Evolutionary conservation across 2,113 vertebrate genomes (phyloP).

Genomic region (Poicephalus gulielmi): DNA sequence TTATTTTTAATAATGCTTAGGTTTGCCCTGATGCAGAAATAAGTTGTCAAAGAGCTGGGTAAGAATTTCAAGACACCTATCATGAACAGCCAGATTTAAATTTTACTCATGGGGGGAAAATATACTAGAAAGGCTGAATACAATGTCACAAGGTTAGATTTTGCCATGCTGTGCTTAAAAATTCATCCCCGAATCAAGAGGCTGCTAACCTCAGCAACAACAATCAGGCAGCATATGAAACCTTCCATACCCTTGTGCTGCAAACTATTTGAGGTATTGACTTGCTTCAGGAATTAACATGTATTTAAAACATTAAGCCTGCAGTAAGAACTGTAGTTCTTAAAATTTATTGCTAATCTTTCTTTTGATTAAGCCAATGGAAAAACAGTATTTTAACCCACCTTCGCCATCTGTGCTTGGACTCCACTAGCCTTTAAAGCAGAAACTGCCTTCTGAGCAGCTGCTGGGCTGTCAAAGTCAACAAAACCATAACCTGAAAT

Average conservation of each 20-base stretch:
- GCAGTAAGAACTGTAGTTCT: not conserved
- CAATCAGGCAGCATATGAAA: not conserved
- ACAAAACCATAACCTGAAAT: conserved; percentile 96
- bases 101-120: not conserved
- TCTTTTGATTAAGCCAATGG: not conserved
- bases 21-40: not conserved
- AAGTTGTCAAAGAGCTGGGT: not conserved
- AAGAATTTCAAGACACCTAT: not conserved
- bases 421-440: conserved; percentile 93
- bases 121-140: not conserved
- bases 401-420: conserved; percentile 99
- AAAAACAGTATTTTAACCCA: conserved; percentile 64
- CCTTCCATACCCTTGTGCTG: not conserved
- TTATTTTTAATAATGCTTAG: not conserved
- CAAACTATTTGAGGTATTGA: not conserved
- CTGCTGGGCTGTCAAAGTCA: conserved; percentile 95
- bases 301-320: not conserved
- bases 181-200: not conserved
- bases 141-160: not conserved
- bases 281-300: not conserved
- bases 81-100: not conserved
- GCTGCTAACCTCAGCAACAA: not conserved
- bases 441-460: conserved; percentile 96
- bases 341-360: not conserved
- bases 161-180: not conserved